These are phyloP conservation scores for Physocephala rufipes DNA, from an alignment of 2,888 invertebrate genomes.

Conservation along the genomic window DNA sequence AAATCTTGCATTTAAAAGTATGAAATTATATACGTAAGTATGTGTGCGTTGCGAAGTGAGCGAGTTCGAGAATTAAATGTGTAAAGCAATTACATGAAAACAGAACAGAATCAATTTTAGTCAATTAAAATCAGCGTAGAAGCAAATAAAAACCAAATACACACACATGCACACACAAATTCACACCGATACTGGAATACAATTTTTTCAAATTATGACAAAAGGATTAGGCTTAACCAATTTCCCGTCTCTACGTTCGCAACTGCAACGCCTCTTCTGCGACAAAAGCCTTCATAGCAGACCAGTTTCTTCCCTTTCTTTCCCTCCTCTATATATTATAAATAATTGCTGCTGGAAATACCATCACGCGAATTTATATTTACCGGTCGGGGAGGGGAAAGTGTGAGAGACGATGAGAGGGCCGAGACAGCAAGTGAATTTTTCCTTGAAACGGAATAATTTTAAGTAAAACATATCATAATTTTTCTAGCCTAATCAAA, in stretches of 20 bases:
- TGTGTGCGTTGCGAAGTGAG: too few relatives aligned
- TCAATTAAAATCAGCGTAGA: constrained; percentile 55
- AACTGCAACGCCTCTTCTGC: background rate
- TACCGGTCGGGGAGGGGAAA: background rate
- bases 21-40: too few relatives aligned
- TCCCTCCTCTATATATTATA: background rate
- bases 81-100: too few relatives aligned
- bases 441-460: background rate
- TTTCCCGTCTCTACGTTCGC: background rate
- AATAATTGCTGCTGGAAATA: background rate
- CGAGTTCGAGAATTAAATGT: too few relatives aligned
- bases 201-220: too few relatives aligned
- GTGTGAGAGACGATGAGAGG: background rate
- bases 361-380: background rate
- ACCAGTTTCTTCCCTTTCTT: background rate
- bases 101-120: constrained; percentile 63
- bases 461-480: constrained; percentile 36
- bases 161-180: background rate
- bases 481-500: constrained; percentile 2
- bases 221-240: background rate
- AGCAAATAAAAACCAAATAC: background rate
- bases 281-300: too few relatives aligned
- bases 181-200: too few relatives aligned
- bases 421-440: background rate
- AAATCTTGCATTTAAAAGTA: too few relatives aligned